phyloP scores from a whole-genome alignment of 2,113 vertebrate species.

The Larimichthys polyactis region DNA sequence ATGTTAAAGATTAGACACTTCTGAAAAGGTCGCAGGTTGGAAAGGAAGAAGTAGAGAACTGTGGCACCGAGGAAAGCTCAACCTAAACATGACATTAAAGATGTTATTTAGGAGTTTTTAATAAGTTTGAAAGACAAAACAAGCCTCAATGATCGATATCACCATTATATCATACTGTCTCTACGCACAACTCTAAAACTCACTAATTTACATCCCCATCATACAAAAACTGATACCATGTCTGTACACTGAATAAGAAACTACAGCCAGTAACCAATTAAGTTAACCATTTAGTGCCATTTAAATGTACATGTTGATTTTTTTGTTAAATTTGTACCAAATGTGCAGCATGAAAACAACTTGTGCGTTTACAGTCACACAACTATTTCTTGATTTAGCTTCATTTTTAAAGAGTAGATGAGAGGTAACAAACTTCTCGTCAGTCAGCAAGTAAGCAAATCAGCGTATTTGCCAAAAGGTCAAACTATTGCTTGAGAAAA shows the following conservation, averaged over 20 bases:
- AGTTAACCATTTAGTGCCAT: neutral
- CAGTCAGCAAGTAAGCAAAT: neutral
- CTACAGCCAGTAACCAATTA: neutral
- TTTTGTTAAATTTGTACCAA: neutral
- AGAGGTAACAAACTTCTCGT: neutral
- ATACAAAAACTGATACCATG: neutral
- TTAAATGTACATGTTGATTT: too few relatives aligned
- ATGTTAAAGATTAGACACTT: slow-evolving; percentile 25
- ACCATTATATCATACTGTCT: too few relatives aligned
- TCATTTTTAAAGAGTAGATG: neutral
- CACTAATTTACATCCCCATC: neutral
- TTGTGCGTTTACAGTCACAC: neutral
- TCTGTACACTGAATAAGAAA: neutral
- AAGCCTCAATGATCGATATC: neutral
- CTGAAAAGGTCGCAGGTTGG: slow-evolving; percentile 13
- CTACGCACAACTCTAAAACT: neutral
- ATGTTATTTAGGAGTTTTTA: slow-evolving; percentile 19
- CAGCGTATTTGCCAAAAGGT: neutral
- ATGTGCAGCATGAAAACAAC: neutral
- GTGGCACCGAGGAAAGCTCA: slow-evolving; percentile 18
- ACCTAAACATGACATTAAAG: neutral
- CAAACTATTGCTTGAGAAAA: neutral
- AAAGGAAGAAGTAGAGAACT: slow-evolving; percentile 27
- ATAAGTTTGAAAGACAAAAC: slow-evolving; percentile 12
- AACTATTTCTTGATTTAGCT: too few relatives aligned